Percentiles rank a stretch among this genome's conserved stretches.
Evolutionary conservation across 2,888 invertebrate genomes (phyloP).

Genomic region (Diploptera punctata): DNA sequence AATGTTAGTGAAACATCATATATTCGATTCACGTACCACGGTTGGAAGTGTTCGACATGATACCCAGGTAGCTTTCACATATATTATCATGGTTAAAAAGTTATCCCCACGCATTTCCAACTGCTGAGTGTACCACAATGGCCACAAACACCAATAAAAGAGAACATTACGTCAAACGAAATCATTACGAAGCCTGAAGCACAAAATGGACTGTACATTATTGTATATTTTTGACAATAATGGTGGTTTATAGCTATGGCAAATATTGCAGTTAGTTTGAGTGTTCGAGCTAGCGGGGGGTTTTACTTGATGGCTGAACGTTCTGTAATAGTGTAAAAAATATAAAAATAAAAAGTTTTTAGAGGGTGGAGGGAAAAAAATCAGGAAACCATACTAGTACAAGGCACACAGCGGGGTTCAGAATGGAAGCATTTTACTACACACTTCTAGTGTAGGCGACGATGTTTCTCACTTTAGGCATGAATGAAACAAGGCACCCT

Average conservation of each 20-base stretch:
- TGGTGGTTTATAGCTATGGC: not conserved
- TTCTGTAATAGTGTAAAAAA: slow-evolving; percentile 11
- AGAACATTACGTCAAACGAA: not conserved
- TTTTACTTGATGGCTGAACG: slow-evolving; percentile 2
- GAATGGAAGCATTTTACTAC: not conserved
- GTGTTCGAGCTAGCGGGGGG: not conserved
- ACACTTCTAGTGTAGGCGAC: not conserved
- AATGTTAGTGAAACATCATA: too few species aligned
- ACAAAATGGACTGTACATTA: not conserved
- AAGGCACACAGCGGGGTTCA: not conserved
- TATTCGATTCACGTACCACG: too few species aligned
- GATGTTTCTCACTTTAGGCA: too few species aligned
- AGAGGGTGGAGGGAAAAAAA: not conserved
- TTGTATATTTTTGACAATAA: slow-evolving; percentile 5
- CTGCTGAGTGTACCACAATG: not conserved
- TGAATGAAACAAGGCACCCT: too few species aligned
- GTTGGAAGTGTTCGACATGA: too few species aligned
- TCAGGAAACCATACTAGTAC: not conserved
- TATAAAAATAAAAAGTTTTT: not conserved
- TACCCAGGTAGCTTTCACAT: too few species aligned
- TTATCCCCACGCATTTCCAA: not conserved
- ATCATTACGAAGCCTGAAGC: not conserved
- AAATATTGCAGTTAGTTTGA: not conserved
- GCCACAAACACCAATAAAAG: not conserved
- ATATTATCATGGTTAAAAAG: too few species aligned